Conservation (phyloP, 2,113 vertebrate genomes). For the Helogale parvula region DNA sequence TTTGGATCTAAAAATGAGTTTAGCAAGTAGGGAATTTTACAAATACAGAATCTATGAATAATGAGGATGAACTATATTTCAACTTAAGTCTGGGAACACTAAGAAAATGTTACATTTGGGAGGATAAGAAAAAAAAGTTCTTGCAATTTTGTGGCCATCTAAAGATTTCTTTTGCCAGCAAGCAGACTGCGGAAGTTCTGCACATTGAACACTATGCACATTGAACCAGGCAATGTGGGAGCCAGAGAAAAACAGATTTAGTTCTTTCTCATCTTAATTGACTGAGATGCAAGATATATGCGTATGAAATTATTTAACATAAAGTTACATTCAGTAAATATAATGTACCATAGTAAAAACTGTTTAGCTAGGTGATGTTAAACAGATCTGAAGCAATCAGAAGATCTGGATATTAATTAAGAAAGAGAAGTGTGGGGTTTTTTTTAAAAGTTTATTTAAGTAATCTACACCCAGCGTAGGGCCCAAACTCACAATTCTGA, state of each 20-base stretch:
- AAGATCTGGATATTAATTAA: background rate
- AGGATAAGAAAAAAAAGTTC: background rate
- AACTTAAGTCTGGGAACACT: background rate
- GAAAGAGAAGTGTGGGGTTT: background rate
- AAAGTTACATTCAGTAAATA: background rate
- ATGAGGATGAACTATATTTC: background rate
- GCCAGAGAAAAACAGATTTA: background rate
- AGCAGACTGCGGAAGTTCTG: background rate
- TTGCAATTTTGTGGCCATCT: background rate
- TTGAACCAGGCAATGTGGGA: background rate
- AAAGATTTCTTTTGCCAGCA: background rate
- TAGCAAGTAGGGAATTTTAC: background rate
- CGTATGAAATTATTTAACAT: constrained; percentile 4
- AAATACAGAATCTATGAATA: background rate
- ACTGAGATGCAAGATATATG: background rate
- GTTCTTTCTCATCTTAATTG: background rate
- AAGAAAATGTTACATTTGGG: background rate
- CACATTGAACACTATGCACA: background rate
- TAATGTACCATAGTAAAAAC: background rate
- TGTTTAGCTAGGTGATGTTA: background rate
- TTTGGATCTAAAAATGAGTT: background rate
- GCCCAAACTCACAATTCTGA: too few relatives aligned
- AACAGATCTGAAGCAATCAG: background rate
- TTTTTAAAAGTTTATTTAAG: too few relatives aligned
- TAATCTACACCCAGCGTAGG: too few relatives aligned